These are phyloP conservation scores for Eira barbara DNA, from an alignment of 2,113 vertebrate genomes.

Conservation along the genomic window DNA sequence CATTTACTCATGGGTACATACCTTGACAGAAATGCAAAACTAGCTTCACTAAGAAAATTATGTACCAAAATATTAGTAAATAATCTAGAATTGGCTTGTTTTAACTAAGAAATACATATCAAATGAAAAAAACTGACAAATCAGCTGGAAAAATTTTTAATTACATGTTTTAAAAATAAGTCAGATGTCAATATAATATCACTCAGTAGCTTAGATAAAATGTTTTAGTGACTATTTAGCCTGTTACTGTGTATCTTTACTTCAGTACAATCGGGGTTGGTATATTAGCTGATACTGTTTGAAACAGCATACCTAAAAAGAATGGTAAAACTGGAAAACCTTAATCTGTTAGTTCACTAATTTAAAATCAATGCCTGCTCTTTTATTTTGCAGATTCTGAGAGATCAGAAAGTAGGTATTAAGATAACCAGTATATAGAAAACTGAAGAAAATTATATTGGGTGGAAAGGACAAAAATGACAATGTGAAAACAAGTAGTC, in stretches of 20 bases:
- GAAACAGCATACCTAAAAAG: conserved; percentile 36
- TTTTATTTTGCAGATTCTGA: conserved; percentile 16
- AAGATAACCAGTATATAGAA: conserved; percentile 4
- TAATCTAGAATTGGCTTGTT: conserved; percentile 10
- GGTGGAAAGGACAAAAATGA: background rate
- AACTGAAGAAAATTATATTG: background rate
- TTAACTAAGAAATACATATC: background rate
- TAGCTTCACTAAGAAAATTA: conserved; percentile 30
- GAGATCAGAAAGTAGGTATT: background rate
- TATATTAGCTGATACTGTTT: conserved; percentile 14
- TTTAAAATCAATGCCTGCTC: conserved; percentile 20
- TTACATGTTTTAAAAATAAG: conserved; percentile 34
- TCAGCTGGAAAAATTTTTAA: background rate
- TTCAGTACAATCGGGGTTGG: background rate
- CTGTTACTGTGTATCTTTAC: conserved; percentile 1
- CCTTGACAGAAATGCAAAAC: conserved; percentile 31
- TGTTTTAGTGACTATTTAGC: background rate
- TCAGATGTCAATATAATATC: background rate
- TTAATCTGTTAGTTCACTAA: conserved; percentile 28
- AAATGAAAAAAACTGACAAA: conserved; percentile 49
- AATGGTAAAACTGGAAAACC: conserved; percentile 18
- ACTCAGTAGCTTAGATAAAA: conserved; percentile 35
- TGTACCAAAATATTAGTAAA: conserved; percentile 14
- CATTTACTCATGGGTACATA: background rate
- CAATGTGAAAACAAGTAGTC: background rate